A percentile compares a stretch with the other conserved stretches of the same genome.
phyloP scores from a whole-genome alignment of 2,888 invertebrate genomes.

The Cryptocephalus primarius region DNA sequence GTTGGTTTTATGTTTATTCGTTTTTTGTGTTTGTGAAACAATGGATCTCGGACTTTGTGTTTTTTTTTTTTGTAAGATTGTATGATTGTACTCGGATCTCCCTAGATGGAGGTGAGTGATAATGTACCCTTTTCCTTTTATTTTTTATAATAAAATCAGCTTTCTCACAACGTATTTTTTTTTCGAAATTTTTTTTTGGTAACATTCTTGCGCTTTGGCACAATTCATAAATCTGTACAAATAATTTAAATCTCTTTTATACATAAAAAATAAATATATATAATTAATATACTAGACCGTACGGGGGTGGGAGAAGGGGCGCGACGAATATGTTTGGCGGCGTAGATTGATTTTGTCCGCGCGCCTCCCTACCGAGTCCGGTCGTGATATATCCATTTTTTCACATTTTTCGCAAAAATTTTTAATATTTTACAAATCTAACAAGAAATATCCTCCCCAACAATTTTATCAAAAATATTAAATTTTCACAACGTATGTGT shows the following conservation, averaged over 20 bases:
- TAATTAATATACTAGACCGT: slow-evolving; percentile 16
- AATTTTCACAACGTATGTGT: slow-evolving; percentile 32
- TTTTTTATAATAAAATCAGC: slow-evolving; percentile 32
- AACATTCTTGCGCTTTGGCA: slow-evolving; percentile 42
- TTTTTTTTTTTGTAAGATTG: slow-evolving; percentile 24
- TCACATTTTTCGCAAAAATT: slow-evolving; percentile 35
- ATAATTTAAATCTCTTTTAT: slow-evolving; percentile 40
- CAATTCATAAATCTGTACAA: slow-evolving; percentile 41
- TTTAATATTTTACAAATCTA: slow-evolving; percentile 38
- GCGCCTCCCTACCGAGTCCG: too few species aligned
- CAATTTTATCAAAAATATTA: slow-evolving; percentile 58
- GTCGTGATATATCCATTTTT: slow-evolving; percentile 40
- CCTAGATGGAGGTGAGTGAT: background rate
- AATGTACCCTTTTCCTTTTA: slow-evolving; percentile 35
- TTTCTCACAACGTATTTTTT: slow-evolving; percentile 8
- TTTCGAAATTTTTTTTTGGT: slow-evolving; percentile 24
- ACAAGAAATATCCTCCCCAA: slow-evolving; percentile 46
- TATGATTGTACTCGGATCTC: slow-evolving; percentile 11
- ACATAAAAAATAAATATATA: slow-evolving; percentile 37
- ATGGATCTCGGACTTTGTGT: slow-evolving; percentile 31
- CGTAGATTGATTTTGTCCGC: background rate
- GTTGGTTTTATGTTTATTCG: too few species aligned
- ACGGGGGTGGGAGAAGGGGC: background rate
- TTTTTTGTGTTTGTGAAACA: slow-evolving; percentile 31
- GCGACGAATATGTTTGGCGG: background rate